Evolutionary conservation across 2,113 vertebrate species (phyloP).

Genomic region (Phrynocephalus versicolor): DNA sequence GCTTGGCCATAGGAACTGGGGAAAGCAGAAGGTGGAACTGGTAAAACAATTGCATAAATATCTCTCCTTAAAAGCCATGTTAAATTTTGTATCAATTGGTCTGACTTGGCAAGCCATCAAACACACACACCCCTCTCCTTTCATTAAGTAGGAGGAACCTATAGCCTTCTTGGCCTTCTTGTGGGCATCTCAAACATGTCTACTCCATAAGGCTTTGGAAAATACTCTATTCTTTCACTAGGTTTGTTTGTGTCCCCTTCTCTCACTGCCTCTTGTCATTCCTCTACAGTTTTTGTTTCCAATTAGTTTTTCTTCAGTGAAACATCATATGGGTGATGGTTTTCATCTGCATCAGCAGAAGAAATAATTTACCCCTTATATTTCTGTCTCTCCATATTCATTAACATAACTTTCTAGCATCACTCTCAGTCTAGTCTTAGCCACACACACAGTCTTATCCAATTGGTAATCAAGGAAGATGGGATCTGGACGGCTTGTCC

Average conservation of each 20-base stretch:
- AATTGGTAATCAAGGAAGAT: background rate
- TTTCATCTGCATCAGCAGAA: background rate
- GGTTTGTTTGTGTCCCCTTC: background rate
- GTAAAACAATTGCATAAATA: too few relatives aligned
- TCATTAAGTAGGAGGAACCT: too few relatives aligned
- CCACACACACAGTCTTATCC: background rate
- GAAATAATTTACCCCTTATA: rapidly evolving
- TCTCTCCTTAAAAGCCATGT: too few relatives aligned
- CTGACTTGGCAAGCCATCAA: too few relatives aligned
- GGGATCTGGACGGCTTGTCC: background rate
- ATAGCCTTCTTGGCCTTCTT: background rate
- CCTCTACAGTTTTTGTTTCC: conserved; percentile 4
- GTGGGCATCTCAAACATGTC: background rate
- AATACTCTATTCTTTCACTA: background rate
- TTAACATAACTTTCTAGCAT: background rate
- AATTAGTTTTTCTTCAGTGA: background rate
- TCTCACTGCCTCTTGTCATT: background rate
- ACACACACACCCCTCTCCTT: too few relatives aligned
- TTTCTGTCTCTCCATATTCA: background rate
- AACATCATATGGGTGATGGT: background rate
- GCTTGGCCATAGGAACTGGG: too few relatives aligned
- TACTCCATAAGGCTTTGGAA: background rate
- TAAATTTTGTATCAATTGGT: too few relatives aligned
- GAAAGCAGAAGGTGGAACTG: too few relatives aligned
- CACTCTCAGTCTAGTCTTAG: conserved; percentile 1